Conservation (phyloP, 2,797 vertebrate species). For the Echiichthys vipera region DNA sequence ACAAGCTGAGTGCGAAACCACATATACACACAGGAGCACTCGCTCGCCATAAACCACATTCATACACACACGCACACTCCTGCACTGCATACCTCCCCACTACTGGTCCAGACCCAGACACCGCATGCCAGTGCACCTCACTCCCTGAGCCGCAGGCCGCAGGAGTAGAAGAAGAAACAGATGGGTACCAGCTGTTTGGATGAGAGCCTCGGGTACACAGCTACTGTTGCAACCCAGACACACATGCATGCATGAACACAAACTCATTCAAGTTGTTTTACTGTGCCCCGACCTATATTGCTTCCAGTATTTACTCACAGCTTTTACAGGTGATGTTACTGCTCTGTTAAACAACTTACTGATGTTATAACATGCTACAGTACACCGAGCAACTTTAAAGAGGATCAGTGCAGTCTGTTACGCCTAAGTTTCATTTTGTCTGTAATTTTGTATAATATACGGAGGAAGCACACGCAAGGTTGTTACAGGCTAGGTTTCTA, state of each 20-base stretch:
- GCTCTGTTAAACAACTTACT: constrained; percentile 19
- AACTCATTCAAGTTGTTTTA: constrained; percentile 59
- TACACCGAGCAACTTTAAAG: not conserved
- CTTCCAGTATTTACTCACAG: constrained; percentile 39
- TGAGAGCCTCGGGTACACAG: constrained; percentile 75
- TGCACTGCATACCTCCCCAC: constrained; percentile 69
- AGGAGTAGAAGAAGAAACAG: constrained; percentile 79
- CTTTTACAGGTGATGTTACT: constrained; percentile 40
- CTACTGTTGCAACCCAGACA: constrained; percentile 76
- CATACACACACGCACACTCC: constrained; percentile 68
- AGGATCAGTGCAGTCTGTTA: not conserved
- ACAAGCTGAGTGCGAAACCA: constrained; percentile 50
- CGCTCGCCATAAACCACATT: constrained; percentile 67
- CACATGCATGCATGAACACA: constrained; percentile 39
- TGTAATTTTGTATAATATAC: too few species aligned
- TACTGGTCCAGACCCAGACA: constrained; percentile 77
- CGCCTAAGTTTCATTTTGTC: too few species aligned
- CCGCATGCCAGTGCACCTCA: constrained; percentile 80
- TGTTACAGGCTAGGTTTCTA: too few species aligned
- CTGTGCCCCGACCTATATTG: constrained; percentile 28
- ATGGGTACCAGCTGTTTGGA: constrained; percentile 87
- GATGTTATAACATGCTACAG: constrained; percentile 2
- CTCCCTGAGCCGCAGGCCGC: constrained; percentile 77
- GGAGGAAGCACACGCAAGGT: too few species aligned
- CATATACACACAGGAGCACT: constrained; percentile 57